phyloP scores from a whole-genome alignment of 2,113 vertebrate genomes.

The Dolichallabes microphthalmus region DNA sequence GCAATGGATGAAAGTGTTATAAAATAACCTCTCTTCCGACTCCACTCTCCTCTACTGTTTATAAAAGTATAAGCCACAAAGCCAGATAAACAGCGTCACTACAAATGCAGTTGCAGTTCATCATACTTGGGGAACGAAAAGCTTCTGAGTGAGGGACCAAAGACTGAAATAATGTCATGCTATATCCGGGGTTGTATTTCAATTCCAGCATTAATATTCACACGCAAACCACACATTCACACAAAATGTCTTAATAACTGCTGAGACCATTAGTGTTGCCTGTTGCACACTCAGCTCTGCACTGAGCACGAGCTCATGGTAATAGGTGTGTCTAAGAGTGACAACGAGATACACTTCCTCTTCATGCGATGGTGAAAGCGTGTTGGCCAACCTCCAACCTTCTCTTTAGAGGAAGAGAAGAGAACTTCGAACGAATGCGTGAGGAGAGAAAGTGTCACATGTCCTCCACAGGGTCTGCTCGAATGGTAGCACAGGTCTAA shows the following conservation, averaged over 20 bases:
- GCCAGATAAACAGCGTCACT: background rate
- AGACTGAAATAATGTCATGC: background rate
- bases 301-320: conserved; percentile 41
- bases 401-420: conserved; percentile 51
- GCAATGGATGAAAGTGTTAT: background rate
- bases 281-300: background rate
- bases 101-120: background rate
- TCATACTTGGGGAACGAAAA: background rate
- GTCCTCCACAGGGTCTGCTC: background rate
- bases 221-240: conserved; percentile 4
- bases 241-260: conserved; percentile 15
- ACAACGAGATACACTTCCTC: conserved; percentile 72
- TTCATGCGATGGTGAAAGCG: conserved; percentile 61
- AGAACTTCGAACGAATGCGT: conserved; percentile 24
- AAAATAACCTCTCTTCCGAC: background rate
- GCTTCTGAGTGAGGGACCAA: background rate
- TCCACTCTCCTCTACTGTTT: background rate
- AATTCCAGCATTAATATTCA: background rate
- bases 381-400: conserved; percentile 61
- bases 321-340: conserved; percentile 66
- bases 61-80: background rate
- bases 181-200: background rate
- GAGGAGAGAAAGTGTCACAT: conserved; percentile 44
- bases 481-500: conserved; percentile 8
- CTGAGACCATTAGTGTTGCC: background rate